These are phyloP conservation scores for Danionella cerebrum DNA, from an alignment of 2,113 vertebrate genomes.

Conservation along the genomic window DNA sequence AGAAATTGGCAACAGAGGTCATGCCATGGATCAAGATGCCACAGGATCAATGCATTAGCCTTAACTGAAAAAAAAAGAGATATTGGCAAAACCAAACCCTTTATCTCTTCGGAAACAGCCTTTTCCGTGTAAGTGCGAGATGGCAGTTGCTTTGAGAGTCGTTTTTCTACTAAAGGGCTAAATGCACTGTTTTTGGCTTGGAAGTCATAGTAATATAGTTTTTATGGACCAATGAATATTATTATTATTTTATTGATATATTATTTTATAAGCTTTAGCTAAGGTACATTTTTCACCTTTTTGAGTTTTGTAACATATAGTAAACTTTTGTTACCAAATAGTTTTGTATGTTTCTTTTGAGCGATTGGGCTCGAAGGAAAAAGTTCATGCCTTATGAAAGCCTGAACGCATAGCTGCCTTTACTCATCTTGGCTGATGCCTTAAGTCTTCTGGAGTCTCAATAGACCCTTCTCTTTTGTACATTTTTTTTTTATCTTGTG, in stretches of 20 bases:
- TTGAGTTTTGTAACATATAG: slow-evolving; percentile 80
- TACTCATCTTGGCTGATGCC: slow-evolving; percentile 27
- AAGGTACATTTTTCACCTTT: slow-evolving; percentile 89
- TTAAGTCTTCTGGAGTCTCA: slow-evolving; percentile 27
- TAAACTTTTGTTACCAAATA: slow-evolving; percentile 87
- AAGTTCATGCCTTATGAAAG: slow-evolving; percentile 3
- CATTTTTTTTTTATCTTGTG: slow-evolving; percentile 30
- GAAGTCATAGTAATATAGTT: slow-evolving; percentile 73
- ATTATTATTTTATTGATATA: slow-evolving; percentile 56
- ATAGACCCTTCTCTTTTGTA: slow-evolving; percentile 26
- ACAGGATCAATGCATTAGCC: slow-evolving; percentile 21
- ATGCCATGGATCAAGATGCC: slow-evolving; percentile 12
- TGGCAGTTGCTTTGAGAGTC: slow-evolving; percentile 27
- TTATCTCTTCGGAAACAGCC: neutral
- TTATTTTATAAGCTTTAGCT: slow-evolving; percentile 91
- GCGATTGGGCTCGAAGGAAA: slow-evolving; percentile 36
- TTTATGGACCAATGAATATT: slow-evolving; percentile 86
- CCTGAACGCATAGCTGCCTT: slow-evolving; percentile 33
- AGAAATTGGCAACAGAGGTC: neutral
- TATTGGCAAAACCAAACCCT: neutral
- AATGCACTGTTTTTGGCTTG: slow-evolving; percentile 11
- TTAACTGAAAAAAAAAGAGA: neutral
- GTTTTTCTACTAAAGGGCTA: slow-evolving; percentile 23
- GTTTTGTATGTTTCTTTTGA: slow-evolving; percentile 59
- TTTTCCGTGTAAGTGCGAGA: neutral